phyloP scores from a whole-genome alignment of 2,113 vertebrate species.

The Murina feae region DNA sequence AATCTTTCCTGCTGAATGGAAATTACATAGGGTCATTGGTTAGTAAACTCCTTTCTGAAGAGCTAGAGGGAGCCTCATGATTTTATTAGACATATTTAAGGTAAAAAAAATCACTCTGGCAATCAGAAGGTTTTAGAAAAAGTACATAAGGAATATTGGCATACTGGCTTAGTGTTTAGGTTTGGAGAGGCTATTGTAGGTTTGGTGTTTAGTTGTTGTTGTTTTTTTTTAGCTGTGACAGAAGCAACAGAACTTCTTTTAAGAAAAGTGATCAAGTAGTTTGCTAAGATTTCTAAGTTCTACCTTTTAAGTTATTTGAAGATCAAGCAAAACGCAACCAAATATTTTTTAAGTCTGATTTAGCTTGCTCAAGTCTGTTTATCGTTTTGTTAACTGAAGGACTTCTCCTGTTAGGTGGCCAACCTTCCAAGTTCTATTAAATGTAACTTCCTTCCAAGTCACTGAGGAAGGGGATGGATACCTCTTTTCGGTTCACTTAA shows the following conservation, averaged over 20 bases:
- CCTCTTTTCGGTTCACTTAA: conserved; percentile 39
- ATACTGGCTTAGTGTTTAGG: conserved; percentile 41
- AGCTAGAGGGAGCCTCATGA: conserved; percentile 78
- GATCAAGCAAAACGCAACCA: conserved; percentile 59
- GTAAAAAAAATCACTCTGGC: conserved; percentile 20
- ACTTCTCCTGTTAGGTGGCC: conserved; percentile 13
- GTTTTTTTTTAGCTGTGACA: not conserved
- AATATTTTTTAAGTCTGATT: conserved; percentile 57
- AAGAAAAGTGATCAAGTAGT: conserved; percentile 35
- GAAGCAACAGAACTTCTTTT: conserved; percentile 19
- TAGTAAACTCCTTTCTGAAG: conserved; percentile 77
- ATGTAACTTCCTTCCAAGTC: conserved; percentile 13
- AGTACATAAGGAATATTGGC: conserved; percentile 22
- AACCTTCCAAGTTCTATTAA: conserved; percentile 39
- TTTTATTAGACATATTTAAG: conserved; percentile 74
- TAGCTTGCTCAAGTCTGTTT: conserved; percentile 17
- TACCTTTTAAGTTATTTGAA: conserved; percentile 54
- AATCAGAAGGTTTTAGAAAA: conserved; percentile 25
- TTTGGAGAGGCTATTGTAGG: conserved; percentile 23
- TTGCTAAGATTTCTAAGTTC: conserved; percentile 48
- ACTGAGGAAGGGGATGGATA: not conserved
- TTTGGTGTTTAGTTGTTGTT: not conserved
- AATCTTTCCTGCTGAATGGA: conserved; percentile 66
- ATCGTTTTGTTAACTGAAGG: conserved; percentile 26
- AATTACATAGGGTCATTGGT: conserved; percentile 75